These are phyloP conservation scores for Agapornis canus DNA, from an alignment of 2,797 vertebrate species.

Conservation along the genomic window DNA sequence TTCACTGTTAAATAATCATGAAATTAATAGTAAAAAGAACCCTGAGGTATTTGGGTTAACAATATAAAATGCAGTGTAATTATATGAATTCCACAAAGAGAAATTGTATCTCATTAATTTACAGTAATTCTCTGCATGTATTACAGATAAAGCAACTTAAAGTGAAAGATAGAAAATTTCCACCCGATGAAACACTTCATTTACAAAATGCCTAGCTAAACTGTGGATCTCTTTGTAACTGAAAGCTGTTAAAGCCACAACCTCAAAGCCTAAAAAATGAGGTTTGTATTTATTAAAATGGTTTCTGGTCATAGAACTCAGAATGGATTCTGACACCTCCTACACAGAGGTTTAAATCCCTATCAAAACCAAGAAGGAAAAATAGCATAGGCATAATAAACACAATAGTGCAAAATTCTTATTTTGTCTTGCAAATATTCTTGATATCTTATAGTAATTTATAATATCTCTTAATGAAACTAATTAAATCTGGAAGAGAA, in stretches of 20 bases:
- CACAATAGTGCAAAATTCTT: not conserved
- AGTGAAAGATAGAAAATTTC: not conserved
- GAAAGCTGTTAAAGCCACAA: not conserved
- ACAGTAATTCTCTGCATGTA: not conserved
- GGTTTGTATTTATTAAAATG: not conserved
- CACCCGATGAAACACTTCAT: not conserved
- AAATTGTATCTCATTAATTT: not conserved
- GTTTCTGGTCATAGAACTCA: not conserved
- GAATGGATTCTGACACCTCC: not conserved
- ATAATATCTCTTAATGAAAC: not conserved
- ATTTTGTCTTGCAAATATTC: not conserved
- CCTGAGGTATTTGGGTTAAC: not conserved
- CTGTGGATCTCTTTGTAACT: not conserved
- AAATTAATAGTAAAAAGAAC: not conserved
- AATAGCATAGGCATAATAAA: not conserved
- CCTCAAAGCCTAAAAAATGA: not conserved
- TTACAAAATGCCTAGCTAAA: not conserved
- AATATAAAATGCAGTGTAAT: not conserved
- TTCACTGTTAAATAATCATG: not conserved
- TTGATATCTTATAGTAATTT: not conserved
- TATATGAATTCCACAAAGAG: not conserved
- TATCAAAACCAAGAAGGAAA: not conserved
- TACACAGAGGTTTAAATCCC: fast-evolving
- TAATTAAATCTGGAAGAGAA: not conserved
- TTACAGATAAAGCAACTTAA: not conserved